phyloP scores from a whole-genome alignment of 2,113 vertebrate species.

The Forbesichthys agassizii region DNA sequence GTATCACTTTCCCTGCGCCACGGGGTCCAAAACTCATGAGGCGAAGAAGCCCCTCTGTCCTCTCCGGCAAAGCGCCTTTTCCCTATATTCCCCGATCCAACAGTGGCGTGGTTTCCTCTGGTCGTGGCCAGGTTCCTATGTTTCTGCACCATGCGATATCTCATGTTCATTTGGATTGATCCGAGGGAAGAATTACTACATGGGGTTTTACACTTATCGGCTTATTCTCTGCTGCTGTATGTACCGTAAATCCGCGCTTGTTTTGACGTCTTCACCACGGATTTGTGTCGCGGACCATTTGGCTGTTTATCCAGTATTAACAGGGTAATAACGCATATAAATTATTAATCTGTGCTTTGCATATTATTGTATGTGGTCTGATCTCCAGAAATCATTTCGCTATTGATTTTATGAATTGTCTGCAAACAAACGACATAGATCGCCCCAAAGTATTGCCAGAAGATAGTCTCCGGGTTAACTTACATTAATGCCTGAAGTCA shows the following conservation, averaged over 20 bases:
- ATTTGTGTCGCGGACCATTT: conserved; percentile 60
- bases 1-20: conserved; percentile 18
- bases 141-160: conserved; percentile 34
- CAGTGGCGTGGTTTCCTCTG: conserved; percentile 11
- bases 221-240: conserved; percentile 52
- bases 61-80: conserved; percentile 15
- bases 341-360: conserved; percentile 33
- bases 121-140: conserved; percentile 27
- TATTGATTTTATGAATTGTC: conserved; percentile 42
- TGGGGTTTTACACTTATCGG: conserved; percentile 57
- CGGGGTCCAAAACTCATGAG: conserved; percentile 36
- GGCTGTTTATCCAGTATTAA: conserved; percentile 46
- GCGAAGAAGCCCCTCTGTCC: background rate
- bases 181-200: conserved; percentile 59
- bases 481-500: background rate
- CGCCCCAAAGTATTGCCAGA: conserved; percentile 4
- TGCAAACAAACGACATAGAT: conserved; percentile 22
- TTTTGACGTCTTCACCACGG: conserved; percentile 55
- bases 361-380: background rate
- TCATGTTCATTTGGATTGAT: conserved; percentile 57
- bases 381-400: conserved; percentile 48
- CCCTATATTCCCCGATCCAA: conserved; percentile 17
- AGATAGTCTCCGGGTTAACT: background rate
- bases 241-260: conserved; percentile 56
- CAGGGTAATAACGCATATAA: conserved; percentile 29